Evolutionary conservation across 2,113 vertebrate species (phyloP).

Genomic region (Barbus barbus): DNA sequence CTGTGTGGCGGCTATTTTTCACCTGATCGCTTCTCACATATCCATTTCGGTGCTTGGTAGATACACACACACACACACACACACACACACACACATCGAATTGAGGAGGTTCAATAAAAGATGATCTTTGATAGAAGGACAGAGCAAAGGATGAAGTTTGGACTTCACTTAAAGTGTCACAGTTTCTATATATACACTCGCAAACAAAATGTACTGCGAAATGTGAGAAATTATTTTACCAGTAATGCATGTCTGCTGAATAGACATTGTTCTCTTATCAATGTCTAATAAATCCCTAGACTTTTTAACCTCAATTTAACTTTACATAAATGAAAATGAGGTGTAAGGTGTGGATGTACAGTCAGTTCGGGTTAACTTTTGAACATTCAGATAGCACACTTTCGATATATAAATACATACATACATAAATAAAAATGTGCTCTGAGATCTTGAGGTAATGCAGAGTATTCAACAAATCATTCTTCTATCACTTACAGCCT

Average conservation of each 20-base stretch:
- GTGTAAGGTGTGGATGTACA: not conserved
- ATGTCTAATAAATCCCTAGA: not conserved
- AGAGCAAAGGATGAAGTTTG: not conserved
- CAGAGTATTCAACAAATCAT: not conserved
- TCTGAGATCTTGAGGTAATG: not conserved
- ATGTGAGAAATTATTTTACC: not conserved
- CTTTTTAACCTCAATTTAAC: not conserved
- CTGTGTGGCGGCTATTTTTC: constrained; percentile 29
- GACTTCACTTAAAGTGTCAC: constrained; percentile 9
- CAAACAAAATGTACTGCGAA: not conserved
- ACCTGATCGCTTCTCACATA: constrained; percentile 28
- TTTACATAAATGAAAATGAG: not conserved
- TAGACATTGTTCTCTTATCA: not conserved
- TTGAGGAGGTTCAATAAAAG: constrained; percentile 14
- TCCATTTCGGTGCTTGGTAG: constrained; percentile 19
- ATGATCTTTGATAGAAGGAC: constrained; percentile 19
- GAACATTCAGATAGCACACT: not conserved
- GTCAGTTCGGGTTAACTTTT: not conserved
- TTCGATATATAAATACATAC: too few species aligned
- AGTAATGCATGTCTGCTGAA: not conserved
- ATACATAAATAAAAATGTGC: too few species aligned
- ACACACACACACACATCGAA: not conserved
- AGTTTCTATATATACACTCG: not conserved
- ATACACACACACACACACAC: not conserved
- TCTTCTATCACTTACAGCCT: not conserved